phyloP scores from a whole-genome alignment of 1,140 invertebrate genomes.

The Chelonus insularis region DNA sequence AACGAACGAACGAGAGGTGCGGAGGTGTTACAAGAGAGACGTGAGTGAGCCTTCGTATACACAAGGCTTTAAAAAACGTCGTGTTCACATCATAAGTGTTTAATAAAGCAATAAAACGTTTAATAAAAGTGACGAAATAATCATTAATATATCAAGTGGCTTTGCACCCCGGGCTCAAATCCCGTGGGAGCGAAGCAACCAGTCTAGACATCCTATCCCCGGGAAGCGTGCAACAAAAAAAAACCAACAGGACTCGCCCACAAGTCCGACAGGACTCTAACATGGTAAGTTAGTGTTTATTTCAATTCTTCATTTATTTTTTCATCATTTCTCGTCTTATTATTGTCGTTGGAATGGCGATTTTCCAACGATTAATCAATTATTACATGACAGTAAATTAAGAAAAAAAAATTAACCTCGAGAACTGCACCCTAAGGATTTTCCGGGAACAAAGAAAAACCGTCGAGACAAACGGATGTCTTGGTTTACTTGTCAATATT shows the following conservation, averaged over 20 bases:
- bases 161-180: slow-evolving; percentile 1
- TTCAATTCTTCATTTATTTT: neutral
- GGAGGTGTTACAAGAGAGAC: neutral
- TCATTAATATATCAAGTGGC: neutral
- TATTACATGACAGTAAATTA: too few relatives aligned
- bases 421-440: too few relatives aligned
- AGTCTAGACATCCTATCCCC: neutral
- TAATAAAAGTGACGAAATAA: too few relatives aligned
- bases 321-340: neutral
- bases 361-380: too few relatives aligned
- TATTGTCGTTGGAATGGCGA: too few relatives aligned
- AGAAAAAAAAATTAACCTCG: too few relatives aligned
- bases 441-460: too few relatives aligned
- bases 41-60: neutral
- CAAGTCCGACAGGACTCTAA: slow-evolving; percentile 18
- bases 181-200: slow-evolving; percentile 4
- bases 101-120: too few relatives aligned
- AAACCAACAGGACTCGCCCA: slow-evolving; percentile 15
- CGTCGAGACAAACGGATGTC: too few relatives aligned
- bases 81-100: too few relatives aligned
- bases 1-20: slow-evolving; percentile 3
- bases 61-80: too few relatives aligned
- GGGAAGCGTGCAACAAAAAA: slow-evolving; percentile 2
- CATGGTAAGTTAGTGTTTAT: slow-evolving; percentile 11
- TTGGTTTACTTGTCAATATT: neutral